Conservation (phyloP, 1,140 invertebrate genomes). For the Anoplophora glabripennis region DNA sequence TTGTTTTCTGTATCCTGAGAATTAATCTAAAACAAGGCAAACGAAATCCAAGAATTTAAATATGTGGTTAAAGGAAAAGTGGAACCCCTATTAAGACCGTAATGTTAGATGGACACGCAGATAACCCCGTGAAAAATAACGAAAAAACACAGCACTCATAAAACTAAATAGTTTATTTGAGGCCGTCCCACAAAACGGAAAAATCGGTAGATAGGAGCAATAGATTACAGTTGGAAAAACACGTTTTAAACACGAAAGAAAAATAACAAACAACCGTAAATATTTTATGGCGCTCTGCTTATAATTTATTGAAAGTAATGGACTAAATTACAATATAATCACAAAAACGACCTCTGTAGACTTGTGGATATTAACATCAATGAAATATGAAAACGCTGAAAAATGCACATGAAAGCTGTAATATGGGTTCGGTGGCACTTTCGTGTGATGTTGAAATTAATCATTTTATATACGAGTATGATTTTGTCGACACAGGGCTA, state of each 20-base stretch:
- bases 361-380: slow-evolving; percentile 8
- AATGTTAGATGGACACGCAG: too few relatives aligned
- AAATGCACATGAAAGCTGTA: too few relatives aligned
- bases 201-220: not conserved
- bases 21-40: too few relatives aligned
- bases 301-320: slow-evolving; percentile 2
- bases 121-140: not conserved
- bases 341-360: not conserved
- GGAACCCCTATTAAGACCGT: too few relatives aligned
- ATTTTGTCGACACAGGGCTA: slow-evolving; percentile 27
- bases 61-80: too few relatives aligned
- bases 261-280: slow-evolving; percentile 14
- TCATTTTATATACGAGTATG: slow-evolving; percentile 23
- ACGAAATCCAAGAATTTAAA: too few relatives aligned
- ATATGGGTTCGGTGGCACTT: slow-evolving; percentile 16
- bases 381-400: too few relatives aligned
- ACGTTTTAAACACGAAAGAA: not conserved
- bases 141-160: not conserved
- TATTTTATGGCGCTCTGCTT: slow-evolving; percentile 4
- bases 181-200: not conserved
- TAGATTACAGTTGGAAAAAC: not conserved
- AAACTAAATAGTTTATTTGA: slow-evolving; percentile 2
- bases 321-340: slow-evolving; percentile 8
- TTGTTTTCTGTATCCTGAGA: too few relatives aligned
- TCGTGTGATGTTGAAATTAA: slow-evolving; percentile 25